Base-by-base conservation (phyloP, 2,113 vertebrate genomes). In the Argyrosomus japonicus region DNA sequence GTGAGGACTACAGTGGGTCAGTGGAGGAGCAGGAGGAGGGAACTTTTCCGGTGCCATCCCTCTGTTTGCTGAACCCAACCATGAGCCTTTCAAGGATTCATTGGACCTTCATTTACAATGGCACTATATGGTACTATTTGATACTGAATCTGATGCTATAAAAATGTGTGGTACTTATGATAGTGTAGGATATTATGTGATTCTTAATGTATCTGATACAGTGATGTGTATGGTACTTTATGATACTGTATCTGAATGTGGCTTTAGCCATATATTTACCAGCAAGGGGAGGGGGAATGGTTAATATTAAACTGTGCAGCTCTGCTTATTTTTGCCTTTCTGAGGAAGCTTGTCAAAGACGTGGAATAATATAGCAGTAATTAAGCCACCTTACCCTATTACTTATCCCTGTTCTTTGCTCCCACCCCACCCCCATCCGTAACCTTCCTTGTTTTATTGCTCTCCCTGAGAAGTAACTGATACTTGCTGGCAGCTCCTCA, bases 261-360 rank as follows among this genome's bases (percentile, higher is more conserved):
- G 94, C 95, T 91, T 82, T 79, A 88, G 94, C 95, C 94, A 95
- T 92, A 91, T 92, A 91, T 94, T 93, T 95, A 96, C 95, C 95
- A 96, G 95, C 95, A 96, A 91, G 78, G 94, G 93, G 90, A 90
- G 88, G 92, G 91, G 80, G 87, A 88, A 86, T 80, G 90, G 89
- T 93, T 93, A 86, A 90, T 86, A 94, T 86, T 85, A 93, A 94
- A 93, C 94, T 95, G 95, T 95, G 95, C 94, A 96, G 93, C 94
- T 95, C 93, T 92, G 92, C 90, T 93, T 93, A 87, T 89, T 93
- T 92, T 92, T 94, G 90, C 89, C 95, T 95, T 95, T 95, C 87
- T 87, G 89, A 89, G 87, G 87, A 92, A 88, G 81, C 88, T 88
- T 92, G 91, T 94, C 86, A 93, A 94, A 94, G 93, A 86, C 50